Conservation (phyloP, 2,113 vertebrate species). For the Macquaria ambigua region DNA sequence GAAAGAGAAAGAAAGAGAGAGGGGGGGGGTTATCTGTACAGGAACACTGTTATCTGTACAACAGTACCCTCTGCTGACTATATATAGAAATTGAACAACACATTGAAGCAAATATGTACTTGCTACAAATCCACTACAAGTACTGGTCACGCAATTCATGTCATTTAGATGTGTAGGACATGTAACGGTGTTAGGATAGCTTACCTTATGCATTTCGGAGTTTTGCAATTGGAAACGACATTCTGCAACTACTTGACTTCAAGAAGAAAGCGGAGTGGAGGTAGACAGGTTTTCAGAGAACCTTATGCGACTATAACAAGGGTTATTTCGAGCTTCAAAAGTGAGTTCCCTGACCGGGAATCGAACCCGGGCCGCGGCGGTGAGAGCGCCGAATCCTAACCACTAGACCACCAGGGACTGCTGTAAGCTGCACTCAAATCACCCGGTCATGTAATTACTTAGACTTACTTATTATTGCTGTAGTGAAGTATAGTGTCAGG, state of each 20-base stretch:
- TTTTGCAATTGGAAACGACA: no score
- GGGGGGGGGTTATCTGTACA: neutral
- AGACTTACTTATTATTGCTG: no score
- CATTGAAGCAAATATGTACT: neutral
- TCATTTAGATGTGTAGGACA: neutral
- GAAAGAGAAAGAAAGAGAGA: neutral
- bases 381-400: conserved; percentile 85
- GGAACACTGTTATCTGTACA: conserved; percentile 27
- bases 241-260: no score
- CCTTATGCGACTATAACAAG: neutral
- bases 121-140: neutral
- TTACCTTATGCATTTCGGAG: no score
- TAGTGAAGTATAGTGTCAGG: no score
- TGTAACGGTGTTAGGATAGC: neutral
- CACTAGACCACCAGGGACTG: conserved; percentile 84
- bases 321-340: neutral
- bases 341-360: conserved; percentile 72
- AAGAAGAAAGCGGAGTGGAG: no score
- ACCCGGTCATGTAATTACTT: no score
- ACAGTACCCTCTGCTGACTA: conserved; percentile 64
- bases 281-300: no score
- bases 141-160: neutral
- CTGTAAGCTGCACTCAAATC: no score
- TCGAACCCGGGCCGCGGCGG: conserved; percentile 79
- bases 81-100: neutral